Base-by-base conservation (phyloP, 2,888 invertebrate genomes). In the Apotomis betuletana region DNA sequence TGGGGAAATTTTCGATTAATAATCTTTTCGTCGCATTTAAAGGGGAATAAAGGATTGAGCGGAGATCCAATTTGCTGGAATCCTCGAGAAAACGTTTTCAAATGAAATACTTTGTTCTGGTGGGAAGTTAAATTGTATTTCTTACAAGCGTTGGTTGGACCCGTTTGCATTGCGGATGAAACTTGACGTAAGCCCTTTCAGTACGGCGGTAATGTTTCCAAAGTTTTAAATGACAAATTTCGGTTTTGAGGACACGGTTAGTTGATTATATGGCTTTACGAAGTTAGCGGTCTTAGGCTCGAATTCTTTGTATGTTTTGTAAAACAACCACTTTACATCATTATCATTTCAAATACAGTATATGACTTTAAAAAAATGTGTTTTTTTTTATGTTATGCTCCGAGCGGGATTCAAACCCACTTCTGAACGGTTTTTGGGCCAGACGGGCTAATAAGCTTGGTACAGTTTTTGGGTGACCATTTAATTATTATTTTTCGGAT, bases 41-140 rank as follows among this genome's bases (percentile, higher is more conserved):
- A 80, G 81, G 87, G 87, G 89, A 90, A 91, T 89, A 90, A 91
- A 90, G 89, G 90, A 87, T 89, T 91, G 89, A 86, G 85, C 87
- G 88, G 88, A 88, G 88, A 90, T 90, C 88, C 88, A 91, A 91
- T 92, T 92, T 90, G 87, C 88, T 87, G 89, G 86, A 88, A 88
- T 88, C 87, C 86, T 87, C 85, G 83, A 87, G 87, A 87, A 90
- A 90, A 90, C 81, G 86, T 81, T 88, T 88, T 86, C 84, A 85
- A 90, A 89, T 88, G 86, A 88, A 92, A 89, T 88, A 88, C 89
- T 91, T 87, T 88, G 87, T 88, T 77, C 80, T 78, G 80, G 80
- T 27, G 27, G 79, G 81, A 90, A 90, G 89, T 90, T 90, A 90
- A 89, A 91, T 90, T 90, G 89, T 90, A 86, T 90, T 90, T 88